Evolutionary conservation across 2,888 invertebrate species (phyloP).

Genomic region (Acanthoscelides obtectus): DNA sequence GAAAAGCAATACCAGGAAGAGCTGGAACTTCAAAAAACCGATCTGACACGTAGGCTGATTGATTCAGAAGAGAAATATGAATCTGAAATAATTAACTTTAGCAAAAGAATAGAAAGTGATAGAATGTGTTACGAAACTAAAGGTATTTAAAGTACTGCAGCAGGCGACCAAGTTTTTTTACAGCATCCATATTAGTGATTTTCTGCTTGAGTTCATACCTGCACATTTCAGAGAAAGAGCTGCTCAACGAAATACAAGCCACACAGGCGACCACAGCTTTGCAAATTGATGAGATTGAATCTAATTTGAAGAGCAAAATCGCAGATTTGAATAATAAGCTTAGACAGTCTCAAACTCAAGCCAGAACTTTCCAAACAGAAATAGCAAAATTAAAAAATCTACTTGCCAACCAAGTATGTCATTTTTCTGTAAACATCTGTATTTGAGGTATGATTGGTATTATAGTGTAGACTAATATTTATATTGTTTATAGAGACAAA

Average conservation of each 20-base stretch:
- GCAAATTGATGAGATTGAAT: slow-evolving; percentile 25
- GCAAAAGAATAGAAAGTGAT: slow-evolving; percentile 17
- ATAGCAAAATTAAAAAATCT: slow-evolving; percentile 19
- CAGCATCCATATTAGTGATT: no score
- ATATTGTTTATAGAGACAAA: slow-evolving; percentile 1
- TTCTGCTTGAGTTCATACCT: no score
- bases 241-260: slow-evolving; percentile 23
- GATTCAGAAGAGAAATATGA: slow-evolving; percentile 9
- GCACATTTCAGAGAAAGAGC: slow-evolving; percentile 20
- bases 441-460: background rate
- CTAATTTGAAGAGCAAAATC: slow-evolving; percentile 19
- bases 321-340: slow-evolving; percentile 21
- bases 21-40: slow-evolving; percentile 10
- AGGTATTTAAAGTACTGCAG: no score
- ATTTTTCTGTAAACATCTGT: background rate
- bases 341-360: slow-evolving; percentile 18
- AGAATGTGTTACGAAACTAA: slow-evolving; percentile 15
- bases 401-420: slow-evolving; percentile 9
- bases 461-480: background rate
- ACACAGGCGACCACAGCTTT: slow-evolving; percentile 19
- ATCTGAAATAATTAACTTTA: slow-evolving; percentile 13
- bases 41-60: slow-evolving; percentile 12
- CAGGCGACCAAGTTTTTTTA: no score
- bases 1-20: slow-evolving; percentile 9
- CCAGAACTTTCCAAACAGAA: slow-evolving; percentile 17